These are phyloP conservation scores for Podarcis raffonei DNA, from an alignment of 2,113 vertebrate species.

Conservation along the genomic window DNA sequence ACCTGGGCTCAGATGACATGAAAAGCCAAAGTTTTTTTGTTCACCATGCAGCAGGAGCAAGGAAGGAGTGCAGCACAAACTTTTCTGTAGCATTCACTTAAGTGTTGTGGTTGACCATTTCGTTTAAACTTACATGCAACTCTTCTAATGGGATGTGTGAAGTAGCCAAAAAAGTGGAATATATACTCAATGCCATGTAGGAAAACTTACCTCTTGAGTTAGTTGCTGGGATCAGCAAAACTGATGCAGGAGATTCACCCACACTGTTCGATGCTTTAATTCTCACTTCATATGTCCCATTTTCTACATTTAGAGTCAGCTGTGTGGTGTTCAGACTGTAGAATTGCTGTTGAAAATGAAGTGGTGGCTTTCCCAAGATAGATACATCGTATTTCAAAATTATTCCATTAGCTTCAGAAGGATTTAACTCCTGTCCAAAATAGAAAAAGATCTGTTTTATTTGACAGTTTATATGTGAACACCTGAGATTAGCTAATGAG, in stretches of 20 bases:
- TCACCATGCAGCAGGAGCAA: too few species aligned
- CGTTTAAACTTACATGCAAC: too few species aligned
- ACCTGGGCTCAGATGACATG: too few species aligned
- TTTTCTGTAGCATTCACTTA: too few species aligned
- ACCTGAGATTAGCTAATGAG: not conserved
- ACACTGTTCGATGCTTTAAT: conserved; percentile 79
- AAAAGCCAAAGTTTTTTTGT: too few species aligned
- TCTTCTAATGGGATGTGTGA: too few species aligned
- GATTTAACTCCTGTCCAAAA: conserved; percentile 71
- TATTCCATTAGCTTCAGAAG: conserved; percentile 80
- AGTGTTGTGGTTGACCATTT: too few species aligned
- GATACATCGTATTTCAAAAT: conserved; percentile 81
- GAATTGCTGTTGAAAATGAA: conserved; percentile 23
- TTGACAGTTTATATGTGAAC: not conserved
- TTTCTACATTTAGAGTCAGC: conserved; percentile 63
- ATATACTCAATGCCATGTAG: not conserved
- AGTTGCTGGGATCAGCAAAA: conserved; percentile 72
- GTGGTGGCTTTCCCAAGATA: conserved; percentile 53
- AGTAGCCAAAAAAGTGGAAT: not conserved
- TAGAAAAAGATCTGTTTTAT: conserved; percentile 4
- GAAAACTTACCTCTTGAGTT: conserved; percentile 72
- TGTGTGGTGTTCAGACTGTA: conserved; percentile 61
- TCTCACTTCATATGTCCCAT: conserved; percentile 55
- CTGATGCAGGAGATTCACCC: conserved; percentile 76
- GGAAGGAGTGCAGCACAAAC: too few species aligned